These are phyloP conservation scores for Bilobella aurantiaca DNA, from an alignment of 1,140 invertebrate genomes.

Conservation along the genomic window DNA sequence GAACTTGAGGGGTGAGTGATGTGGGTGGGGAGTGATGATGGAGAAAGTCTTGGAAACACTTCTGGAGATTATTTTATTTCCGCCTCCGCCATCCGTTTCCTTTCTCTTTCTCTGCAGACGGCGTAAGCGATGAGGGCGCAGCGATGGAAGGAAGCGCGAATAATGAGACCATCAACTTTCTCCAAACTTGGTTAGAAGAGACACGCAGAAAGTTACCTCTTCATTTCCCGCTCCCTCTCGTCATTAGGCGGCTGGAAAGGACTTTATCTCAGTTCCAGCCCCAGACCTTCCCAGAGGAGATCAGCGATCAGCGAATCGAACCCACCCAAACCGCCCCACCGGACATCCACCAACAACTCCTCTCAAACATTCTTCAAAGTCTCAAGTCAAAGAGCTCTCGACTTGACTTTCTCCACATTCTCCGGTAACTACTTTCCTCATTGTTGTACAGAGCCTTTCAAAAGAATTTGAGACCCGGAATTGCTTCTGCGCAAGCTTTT, in stretches of 20 bases:
- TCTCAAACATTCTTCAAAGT: neutral
- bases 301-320: no score
- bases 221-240: slow-evolving; percentile 12
- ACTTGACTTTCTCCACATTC: slow-evolving; percentile 13
- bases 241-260: slow-evolving; percentile 19
- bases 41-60: no score
- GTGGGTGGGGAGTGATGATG: no score
- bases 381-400: slow-evolving; percentile 19
- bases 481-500: no score
- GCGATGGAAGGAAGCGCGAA: neutral
- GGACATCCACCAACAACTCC: slow-evolving; percentile 1
- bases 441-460: no score
- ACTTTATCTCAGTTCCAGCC: neutral
- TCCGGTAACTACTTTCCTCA: slow-evolving; percentile 24
- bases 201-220: slow-evolving; percentile 6
- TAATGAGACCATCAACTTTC: slow-evolving; percentile 6
- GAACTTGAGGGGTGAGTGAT: no score
- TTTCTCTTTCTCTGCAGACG: neutral
- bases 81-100: neutral
- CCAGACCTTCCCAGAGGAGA: no score
- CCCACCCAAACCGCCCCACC: no score
- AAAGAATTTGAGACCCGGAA: no score
- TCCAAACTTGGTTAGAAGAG: slow-evolving; percentile 9
- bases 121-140: neutral
- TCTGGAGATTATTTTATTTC: neutral